Evolutionary conservation across 2,888 invertebrate genomes (phyloP), one percentile per base, ranked within the genome.

Genomic region (Himalopsyche japonica): DNA sequence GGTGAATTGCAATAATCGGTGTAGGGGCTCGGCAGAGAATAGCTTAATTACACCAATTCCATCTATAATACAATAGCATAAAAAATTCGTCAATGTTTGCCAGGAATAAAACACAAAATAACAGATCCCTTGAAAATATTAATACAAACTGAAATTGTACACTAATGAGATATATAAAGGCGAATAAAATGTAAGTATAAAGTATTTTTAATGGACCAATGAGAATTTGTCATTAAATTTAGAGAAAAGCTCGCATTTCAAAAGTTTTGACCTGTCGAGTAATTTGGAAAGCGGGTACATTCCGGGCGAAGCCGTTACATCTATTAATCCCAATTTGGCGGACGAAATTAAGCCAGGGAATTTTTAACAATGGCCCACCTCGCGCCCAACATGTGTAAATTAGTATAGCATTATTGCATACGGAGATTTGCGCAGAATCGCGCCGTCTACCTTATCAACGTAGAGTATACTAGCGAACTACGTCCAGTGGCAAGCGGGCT

Each of bases 381-480:
- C 57, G 57, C 24, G n/a, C 57, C n/a, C 57, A 57, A 57, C 57
- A 57, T 57, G 57, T 57, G 57, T 57, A 57, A 57, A 57, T 57
- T 57, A 57, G 57, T 57, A 57, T 57, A 57, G 57, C 24, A 57
- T 57, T 57, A 57, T 57, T 32, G 43, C 20, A 49, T 27, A 20
- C 49, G 49, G 20, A 12, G 86, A 82, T 82, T 82, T 86, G 86
- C 86, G 86, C 86, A 86, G 84, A 82, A 80, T 79, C 77, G 76
- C 27, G 34, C 64, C 81, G 70, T 12, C 70, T 64, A 37, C 76
- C 76, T 43, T 30, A 76, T 86, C 86, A 48, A 78, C 82, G 84
- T 82, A 80, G 77, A 80, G 86, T 20, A 24, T 43, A 30, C 27
- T 24, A 5, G 20, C n/a, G 57, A 20, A 20, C 82, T n/a, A 5